Evolutionary conservation across 2,888 invertebrate species (phyloP), one percentile per base, ranked within the genome.

Genomic region (Rhamnusium bicolor): DNA sequence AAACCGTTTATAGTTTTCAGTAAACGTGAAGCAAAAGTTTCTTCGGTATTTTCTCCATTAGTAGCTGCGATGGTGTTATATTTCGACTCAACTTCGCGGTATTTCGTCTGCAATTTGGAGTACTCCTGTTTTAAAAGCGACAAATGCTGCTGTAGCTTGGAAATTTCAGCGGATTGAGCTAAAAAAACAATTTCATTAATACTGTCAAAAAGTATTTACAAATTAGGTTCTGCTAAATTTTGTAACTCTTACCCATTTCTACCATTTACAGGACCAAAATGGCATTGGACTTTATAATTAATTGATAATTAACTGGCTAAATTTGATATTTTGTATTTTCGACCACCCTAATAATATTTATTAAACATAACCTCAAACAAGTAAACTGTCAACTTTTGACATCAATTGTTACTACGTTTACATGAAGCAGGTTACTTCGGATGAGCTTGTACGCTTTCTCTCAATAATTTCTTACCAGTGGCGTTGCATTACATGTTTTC

Each of bases 121-220:
- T 98, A 98, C 88, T 98, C 96, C 81, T 96, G 96, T 83, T 96
- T 93, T 75, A 98, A 90, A 72, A 98, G 90, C 70, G 93, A 89
- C 78, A 98, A 90, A 87, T 98, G 97, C 86, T 96, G 96, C 87
- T 96, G 96, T 81, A 94, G 89, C 87, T 93, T 93, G 73, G 90
- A 90, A 81, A 91, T 90, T 87, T 92, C 92, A 79, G 90, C 90
- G 80, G 89, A 90, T 75, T 91, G 90, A 83, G 90, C 91, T 91
- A 85, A 84, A 0, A 94, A 53, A 24, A 67, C 56, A 21, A 21
- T 1, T 12, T 0, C 3, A 24, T 54, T 54, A 54, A n/a, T 66
- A 8, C 49, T 49, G 53, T 66, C 66, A 66, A 51, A 53, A 18
- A 56, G 21, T n/a, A 40, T 21, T 46, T 14, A 14, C 10, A 19